These are phyloP conservation scores for Ashinkailepas kermadecensis DNA, from an alignment of 2,888 invertebrate species.

Conservation along the genomic window DNA sequence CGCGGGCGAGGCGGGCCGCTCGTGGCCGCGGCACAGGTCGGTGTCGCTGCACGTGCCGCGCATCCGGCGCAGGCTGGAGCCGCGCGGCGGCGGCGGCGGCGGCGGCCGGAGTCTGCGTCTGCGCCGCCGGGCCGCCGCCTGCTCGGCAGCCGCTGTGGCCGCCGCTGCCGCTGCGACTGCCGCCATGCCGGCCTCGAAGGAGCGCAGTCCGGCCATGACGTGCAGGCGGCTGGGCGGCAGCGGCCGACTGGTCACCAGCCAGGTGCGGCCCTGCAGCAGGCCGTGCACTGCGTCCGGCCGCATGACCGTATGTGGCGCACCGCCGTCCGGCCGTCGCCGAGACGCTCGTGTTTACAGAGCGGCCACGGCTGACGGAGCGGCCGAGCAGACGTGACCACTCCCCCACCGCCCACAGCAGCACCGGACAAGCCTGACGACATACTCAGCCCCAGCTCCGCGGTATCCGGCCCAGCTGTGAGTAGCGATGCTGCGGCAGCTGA, in stretches of 20 bases:
- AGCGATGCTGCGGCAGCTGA: too few species aligned
- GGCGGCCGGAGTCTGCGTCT: neutral
- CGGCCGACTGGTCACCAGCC: constrained; percentile 15
- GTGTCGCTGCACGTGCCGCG: neutral
- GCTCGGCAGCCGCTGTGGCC: neutral
- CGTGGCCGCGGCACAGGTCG: neutral
- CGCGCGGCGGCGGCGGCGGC: constrained; percentile 13
- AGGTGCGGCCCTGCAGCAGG: neutral
- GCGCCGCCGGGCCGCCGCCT: neutral
- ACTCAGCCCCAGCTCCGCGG: too few species aligned
- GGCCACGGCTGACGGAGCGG: too few species aligned
- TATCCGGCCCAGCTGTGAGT: too few species aligned
- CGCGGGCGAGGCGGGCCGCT: neutral
- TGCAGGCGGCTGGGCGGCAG: constrained; percentile 16
- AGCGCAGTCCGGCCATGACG: constrained; percentile 14
- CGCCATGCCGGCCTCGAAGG: neutral
- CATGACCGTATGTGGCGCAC: neutral
- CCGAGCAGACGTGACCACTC: too few species aligned
- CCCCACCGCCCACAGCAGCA: too few species aligned
- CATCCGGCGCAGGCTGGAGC: neutral
- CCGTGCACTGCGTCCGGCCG: neutral
- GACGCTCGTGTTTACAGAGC: too few species aligned
- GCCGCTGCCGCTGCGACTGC: neutral
- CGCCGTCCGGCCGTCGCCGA: too few species aligned
- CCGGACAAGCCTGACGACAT: too few species aligned